phyloP scores from a whole-genome alignment of 2,888 invertebrate genomes.

The Rhagonycha lutea region DNA sequence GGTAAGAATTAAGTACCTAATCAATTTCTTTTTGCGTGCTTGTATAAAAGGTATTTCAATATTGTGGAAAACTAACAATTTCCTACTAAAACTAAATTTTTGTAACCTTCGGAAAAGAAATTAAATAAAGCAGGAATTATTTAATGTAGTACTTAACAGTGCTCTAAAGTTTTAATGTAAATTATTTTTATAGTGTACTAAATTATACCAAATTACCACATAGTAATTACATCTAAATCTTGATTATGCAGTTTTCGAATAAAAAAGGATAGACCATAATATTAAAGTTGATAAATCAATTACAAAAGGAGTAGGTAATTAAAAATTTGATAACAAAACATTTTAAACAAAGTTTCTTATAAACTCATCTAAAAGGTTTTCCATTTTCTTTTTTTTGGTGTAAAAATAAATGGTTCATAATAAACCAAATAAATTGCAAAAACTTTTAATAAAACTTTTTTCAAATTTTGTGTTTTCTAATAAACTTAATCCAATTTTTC shows the following conservation, averaged over 20 bases:
- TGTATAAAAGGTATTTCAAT: no score
- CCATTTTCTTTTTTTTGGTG: background rate
- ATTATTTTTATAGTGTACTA: background rate
- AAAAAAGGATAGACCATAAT: background rate
- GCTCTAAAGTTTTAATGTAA: no score
- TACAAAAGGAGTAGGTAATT: background rate
- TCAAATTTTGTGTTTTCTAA: background rate
- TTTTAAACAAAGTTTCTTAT: background rate
- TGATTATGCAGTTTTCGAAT: background rate
- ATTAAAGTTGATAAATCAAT: background rate
- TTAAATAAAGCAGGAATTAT: no score
- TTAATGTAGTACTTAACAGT: no score
- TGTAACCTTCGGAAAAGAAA: no score
- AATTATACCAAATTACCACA: background rate
- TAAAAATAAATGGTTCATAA: background rate
- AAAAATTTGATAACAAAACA: background rate
- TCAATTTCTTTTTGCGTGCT: no score
- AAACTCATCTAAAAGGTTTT: background rate
- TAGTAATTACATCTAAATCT: background rate
- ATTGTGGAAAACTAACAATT: no score
- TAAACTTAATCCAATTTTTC: background rate
- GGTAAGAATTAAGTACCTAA: no score
- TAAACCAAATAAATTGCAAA: background rate
- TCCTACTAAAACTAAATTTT: no score
- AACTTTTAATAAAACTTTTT: background rate